These are phyloP conservation scores for Sanderia malayensis DNA, from an alignment of 30 jellyfish, hydroid and myxozoan species.

Conservation along the genomic window DNA sequence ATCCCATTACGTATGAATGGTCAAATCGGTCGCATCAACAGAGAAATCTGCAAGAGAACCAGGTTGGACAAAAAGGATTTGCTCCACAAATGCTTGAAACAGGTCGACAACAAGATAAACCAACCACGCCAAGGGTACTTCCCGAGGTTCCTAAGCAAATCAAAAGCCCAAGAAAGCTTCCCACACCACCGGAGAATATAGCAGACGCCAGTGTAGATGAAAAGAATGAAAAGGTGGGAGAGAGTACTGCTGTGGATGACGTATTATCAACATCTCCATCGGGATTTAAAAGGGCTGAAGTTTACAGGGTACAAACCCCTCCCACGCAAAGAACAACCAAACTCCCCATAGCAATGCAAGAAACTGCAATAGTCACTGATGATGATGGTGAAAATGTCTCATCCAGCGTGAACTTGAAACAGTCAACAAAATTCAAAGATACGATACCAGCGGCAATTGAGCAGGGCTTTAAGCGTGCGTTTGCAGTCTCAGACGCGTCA, in stretches of 20 bases:
- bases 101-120: background rate
- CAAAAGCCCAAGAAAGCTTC: constrained; percentile 48
- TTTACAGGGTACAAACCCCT: constrained; percentile 34
- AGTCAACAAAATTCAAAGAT: background rate
- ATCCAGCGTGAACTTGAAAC: background rate
- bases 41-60: background rate
- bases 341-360: too few species aligned
- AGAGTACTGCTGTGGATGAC: background rate
- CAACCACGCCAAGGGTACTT: constrained; percentile 10
- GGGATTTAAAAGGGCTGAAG: constrained; percentile 50
- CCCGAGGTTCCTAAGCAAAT: constrained; percentile 28
- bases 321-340: too few species aligned
- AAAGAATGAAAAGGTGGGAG: background rate
- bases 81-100: background rate
- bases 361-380: background rate
- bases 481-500: constrained; percentile 7
- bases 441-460: background rate
- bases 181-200: constrained; percentile 45
- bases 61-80: too few species aligned
- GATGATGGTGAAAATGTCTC: background rate
- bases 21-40: background rate
- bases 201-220: constrained; percentile 1
- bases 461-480: background rate
- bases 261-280: constrained; percentile 13
- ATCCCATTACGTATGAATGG: background rate